A percentile compares a stretch with the other conserved stretches of the same genome.
These are phyloP conservation scores for Rhabdornis inornatus DNA, from an alignment of 2,113 vertebrate genomes.

Conservation along the genomic window DNA sequence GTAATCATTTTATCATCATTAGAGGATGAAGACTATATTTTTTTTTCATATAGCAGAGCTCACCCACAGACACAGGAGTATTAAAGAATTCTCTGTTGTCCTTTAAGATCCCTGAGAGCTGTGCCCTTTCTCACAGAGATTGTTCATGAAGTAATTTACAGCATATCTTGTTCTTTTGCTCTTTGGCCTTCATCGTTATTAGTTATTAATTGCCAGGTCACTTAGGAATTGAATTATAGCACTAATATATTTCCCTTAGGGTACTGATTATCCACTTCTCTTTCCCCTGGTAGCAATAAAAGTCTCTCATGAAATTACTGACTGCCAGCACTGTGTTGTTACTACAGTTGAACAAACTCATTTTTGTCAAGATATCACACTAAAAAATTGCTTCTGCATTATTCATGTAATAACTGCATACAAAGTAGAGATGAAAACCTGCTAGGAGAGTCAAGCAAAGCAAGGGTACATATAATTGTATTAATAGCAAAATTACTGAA, in stretches of 20 bases:
- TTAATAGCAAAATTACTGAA: neutral
- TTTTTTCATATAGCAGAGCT: neutral
- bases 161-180: neutral
- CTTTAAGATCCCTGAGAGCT: neutral
- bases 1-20: neutral
- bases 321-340: neutral
- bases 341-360: neutral
- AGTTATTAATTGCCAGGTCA: constrained; percentile 35
- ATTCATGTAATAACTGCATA: neutral
- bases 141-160: neutral
- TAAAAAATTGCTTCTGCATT: neutral
- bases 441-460: neutral
- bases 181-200: neutral
- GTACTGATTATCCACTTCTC: neutral
- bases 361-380: neutral
- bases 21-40: neutral
- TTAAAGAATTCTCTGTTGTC: neutral
- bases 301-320: neutral
- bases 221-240: constrained; percentile 10
- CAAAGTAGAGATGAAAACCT: neutral
- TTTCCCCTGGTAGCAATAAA: neutral
- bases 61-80: neutral
- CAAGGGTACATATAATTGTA: neutral
- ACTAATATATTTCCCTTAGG: neutral
- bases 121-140: neutral